Percentiles rank a stretch among this genome's conserved stretches.
Evolutionary conservation across 1,140 invertebrate species (phyloP).

Genomic region (Philopotamus ludificatus): DNA sequence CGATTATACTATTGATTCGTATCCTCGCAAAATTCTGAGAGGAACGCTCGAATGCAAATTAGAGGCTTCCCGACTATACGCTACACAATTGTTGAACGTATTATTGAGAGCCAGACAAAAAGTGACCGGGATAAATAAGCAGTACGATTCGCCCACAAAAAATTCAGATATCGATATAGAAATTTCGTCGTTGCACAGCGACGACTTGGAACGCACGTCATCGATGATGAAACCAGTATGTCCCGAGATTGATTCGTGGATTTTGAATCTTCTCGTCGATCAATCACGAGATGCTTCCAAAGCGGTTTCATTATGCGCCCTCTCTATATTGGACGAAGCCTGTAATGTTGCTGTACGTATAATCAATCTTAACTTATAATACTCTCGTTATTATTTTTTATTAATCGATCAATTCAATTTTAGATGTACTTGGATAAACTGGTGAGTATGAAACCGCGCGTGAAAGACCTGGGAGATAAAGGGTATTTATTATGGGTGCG

Average conservation of each 20-base stretch:
- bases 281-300: slow-evolving; percentile 80
- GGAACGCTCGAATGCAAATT: slow-evolving; percentile 65
- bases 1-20: slow-evolving; percentile 76
- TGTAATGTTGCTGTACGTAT: slow-evolving; percentile 76
- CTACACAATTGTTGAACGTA: slow-evolving; percentile 85
- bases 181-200: slow-evolving; percentile 5
- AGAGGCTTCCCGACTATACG: slow-evolving; percentile 81
- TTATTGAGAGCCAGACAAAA: slow-evolving; percentile 72
- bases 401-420: slow-evolving; percentile 26
- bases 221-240: slow-evolving; percentile 22
- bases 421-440: slow-evolving; percentile 77
- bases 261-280: slow-evolving; percentile 75
- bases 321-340: slow-evolving; percentile 87
- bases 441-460: slow-evolving; percentile 69
- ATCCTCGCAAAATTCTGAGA: slow-evolving; percentile 71
- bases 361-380: neutral
- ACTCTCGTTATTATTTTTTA: neutral
- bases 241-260: slow-evolving; percentile 73
- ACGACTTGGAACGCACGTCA: slow-evolving; percentile 3
- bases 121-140: slow-evolving; percentile 49
- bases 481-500: slow-evolving; percentile 79
- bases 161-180: slow-evolving; percentile 7
- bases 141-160: slow-evolving; percentile 12
- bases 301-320: slow-evolving; percentile 72
- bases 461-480: slow-evolving; percentile 78